phyloP scores from a whole-genome alignment of 2,888 invertebrate species.

The Drosophila seclusa region DNA sequence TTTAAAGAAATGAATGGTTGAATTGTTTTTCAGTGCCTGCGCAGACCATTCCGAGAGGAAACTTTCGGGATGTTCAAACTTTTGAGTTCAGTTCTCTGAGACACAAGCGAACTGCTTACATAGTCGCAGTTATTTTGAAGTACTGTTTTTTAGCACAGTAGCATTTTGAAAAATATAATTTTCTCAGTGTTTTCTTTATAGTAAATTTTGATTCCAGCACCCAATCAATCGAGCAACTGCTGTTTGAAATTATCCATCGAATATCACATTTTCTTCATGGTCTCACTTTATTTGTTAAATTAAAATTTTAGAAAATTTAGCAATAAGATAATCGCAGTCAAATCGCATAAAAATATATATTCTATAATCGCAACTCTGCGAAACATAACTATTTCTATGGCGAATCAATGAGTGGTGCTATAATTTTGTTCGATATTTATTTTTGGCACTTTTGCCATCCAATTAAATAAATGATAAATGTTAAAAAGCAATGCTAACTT shows the following conservation, averaged over 20 bases:
- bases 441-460: neutral
- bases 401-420: neutral
- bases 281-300: too few relatives aligned
- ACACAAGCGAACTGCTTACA: neutral
- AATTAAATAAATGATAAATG: neutral
- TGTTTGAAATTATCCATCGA: neutral
- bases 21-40: neutral
- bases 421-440: neutral
- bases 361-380: neutral
- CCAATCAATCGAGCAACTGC: neutral
- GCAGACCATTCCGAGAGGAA: neutral
- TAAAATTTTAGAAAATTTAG: neutral
- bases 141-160: neutral
- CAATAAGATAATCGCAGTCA: neutral
- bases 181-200: neutral
- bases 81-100: neutral
- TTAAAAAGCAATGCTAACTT: neutral
- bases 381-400: neutral
- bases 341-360: neutral
- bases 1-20: neutral
- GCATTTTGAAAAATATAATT: neutral
- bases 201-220: neutral
- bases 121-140: neutral
- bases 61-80: neutral
- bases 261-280: neutral